Evolutionary conservation across 2,113 vertebrate genomes (phyloP).

Genomic region (Columbina picui): DNA sequence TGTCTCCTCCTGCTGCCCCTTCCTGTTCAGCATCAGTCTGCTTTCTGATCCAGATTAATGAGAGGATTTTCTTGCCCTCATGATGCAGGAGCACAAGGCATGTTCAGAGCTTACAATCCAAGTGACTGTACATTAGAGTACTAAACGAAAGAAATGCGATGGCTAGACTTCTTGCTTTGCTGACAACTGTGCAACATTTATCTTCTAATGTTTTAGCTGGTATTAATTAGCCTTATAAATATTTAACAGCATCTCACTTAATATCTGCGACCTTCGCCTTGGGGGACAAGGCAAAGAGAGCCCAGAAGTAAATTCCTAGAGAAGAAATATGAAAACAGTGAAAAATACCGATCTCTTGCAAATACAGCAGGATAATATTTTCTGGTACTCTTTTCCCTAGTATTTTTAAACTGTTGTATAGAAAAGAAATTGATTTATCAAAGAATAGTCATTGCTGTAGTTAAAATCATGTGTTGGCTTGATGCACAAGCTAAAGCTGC

Average conservation of each 20-base stretch:
- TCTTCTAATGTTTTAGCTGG: background rate
- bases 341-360: background rate
- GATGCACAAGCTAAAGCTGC: constrained; percentile 21
- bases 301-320: background rate
- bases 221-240: background rate
- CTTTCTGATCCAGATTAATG: background rate
- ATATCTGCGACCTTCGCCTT: background rate
- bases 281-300: background rate
- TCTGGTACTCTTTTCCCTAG: background rate
- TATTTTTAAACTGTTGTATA: background rate
- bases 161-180: background rate
- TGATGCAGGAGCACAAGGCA: background rate
- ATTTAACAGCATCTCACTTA: background rate
- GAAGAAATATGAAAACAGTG: background rate
- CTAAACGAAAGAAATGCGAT: background rate
- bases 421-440: constrained; percentile 6
- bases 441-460: background rate
- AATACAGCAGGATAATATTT: background rate
- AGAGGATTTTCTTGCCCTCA: constrained; percentile 35
- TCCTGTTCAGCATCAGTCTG: background rate
- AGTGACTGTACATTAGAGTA: background rate
- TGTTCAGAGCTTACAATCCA: background rate
- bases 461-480: background rate
- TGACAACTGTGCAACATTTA: background rate
- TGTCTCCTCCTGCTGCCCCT: background rate